A percentile compares a stretch with the other conserved stretches of the same genome.
Evolutionary conservation across 2,113 vertebrate genomes (phyloP).

Genomic region (Solea senegalensis): DNA sequence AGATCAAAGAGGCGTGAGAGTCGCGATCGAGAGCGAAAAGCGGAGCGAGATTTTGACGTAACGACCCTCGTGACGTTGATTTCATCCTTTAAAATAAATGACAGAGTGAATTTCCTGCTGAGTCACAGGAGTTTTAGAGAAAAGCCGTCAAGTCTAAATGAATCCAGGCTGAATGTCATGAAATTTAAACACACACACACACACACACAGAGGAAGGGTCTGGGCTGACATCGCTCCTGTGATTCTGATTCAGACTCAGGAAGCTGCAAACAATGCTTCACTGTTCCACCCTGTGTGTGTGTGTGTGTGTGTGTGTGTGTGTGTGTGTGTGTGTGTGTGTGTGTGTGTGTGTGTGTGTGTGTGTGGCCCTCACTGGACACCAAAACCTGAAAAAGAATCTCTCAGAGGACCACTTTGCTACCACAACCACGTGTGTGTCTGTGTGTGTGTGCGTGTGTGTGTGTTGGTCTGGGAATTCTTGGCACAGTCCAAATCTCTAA

Average conservation of each 20-base stretch:
- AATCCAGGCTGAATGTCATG: neutral
- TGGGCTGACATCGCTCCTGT: constrained; percentile 64
- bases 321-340: constrained; percentile 30
- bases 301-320: constrained; percentile 38
- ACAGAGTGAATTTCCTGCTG: no score
- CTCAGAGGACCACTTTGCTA: constrained; percentile 60
- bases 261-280: constrained; percentile 79
- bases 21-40: no score
- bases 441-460: constrained; percentile 14
- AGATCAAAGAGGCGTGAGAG: no score
- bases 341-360: constrained; percentile 45
- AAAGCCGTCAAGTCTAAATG: no score
- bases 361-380: constrained; percentile 54
- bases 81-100: no score
- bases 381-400: constrained; percentile 72
- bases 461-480: constrained; percentile 52
- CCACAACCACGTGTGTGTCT: constrained; percentile 17
- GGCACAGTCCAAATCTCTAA: constrained; percentile 70
- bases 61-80: no score
- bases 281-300: constrained; percentile 71
- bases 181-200: no score
- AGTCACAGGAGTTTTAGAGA: no score
- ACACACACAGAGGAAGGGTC: constrained; percentile 24
- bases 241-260: constrained; percentile 70
- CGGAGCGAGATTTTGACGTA: no score